Conservation (phyloP, 1,140 invertebrate species). For the Diachasmimorpha longicaudata region DNA sequence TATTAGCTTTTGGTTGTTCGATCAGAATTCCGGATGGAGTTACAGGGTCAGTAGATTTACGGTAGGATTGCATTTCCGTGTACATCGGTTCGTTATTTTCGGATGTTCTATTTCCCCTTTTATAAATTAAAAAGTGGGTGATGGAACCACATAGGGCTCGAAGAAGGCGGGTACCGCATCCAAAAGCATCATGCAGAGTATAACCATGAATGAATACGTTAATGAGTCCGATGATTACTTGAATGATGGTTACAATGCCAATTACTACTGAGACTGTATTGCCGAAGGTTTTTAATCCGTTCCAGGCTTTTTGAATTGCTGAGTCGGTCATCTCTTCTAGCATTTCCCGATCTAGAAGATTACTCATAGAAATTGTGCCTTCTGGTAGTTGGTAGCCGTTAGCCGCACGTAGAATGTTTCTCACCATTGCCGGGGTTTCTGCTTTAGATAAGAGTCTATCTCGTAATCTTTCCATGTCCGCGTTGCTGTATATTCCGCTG, state of each 20-base stretch:
- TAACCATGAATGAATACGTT: slow-evolving; percentile 15
- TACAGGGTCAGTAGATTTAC: too few species aligned
- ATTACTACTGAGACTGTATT: slow-evolving; percentile 6
- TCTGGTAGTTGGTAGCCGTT: background rate
- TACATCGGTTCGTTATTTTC: too few species aligned
- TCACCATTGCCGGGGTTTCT: slow-evolving; percentile 14
- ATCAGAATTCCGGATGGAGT: too few species aligned
- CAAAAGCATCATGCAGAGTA: background rate
- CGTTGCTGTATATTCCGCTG: slow-evolving; percentile 12
- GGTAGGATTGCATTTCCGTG: too few species aligned
- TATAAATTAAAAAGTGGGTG: background rate
- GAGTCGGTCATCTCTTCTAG: slow-evolving; percentile 3
- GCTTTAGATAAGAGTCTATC: slow-evolving; percentile 27
- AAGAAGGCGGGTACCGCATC: background rate
- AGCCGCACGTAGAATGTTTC: slow-evolving; percentile 1
- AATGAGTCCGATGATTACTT: background rate
- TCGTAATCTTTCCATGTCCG: slow-evolving; percentile 20
- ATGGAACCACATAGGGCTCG: background rate
- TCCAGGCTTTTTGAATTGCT: slow-evolving; percentile 6
- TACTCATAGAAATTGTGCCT: background rate
- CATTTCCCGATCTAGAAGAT: slow-evolving; percentile 13
- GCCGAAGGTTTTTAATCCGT: slow-evolving; percentile 12
- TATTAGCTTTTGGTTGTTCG: too few species aligned
- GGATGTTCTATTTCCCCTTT: too few species aligned
- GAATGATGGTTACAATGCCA: slow-evolving; percentile 4